These are phyloP conservation scores for Caenorhabditis plicata DNA, from an alignment of 2,888 invertebrate species.

Conservation along the genomic window DNA sequence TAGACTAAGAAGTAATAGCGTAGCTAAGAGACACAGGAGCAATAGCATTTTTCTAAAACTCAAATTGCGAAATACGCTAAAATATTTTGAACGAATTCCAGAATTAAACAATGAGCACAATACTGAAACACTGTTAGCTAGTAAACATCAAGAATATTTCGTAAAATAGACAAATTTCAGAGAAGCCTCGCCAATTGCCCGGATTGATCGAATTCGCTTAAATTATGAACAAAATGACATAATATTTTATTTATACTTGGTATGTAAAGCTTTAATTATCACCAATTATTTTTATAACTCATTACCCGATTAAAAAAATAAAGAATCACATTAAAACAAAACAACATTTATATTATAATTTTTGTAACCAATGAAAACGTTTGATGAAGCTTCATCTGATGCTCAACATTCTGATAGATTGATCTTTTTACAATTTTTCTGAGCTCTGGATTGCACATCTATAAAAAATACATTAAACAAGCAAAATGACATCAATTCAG, in stretches of 20 bases:
- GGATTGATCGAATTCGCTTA: constrained; percentile 26
- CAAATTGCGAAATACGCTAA: no score
- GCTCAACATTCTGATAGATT: constrained; percentile 16
- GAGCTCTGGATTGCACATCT: constrained; percentile 42
- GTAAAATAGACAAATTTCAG: constrained; percentile 4
- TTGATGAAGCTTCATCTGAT: constrained; percentile 28
- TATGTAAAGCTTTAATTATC: no score
- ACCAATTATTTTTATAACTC: background rate
- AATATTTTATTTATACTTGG: no score
- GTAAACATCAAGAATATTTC: no score
- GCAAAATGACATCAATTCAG: background rate
- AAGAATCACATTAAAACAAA: background rate
- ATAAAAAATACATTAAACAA: constrained; percentile 1
- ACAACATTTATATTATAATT: constrained; percentile 16
- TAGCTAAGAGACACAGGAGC: no score
- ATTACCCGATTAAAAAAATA: background rate
- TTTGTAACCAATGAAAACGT: constrained; percentile 26
- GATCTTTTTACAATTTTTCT: constrained; percentile 27
- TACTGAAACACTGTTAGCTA: no score
- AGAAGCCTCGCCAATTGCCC: constrained; percentile 19
- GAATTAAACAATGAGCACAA: no score
- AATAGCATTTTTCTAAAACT: no score
- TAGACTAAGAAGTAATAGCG: no score
- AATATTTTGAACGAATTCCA: no score
- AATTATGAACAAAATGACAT: background rate